Evolutionary conservation across 2,797 vertebrate genomes (phyloP), one percentile per base, ranked within the genome.

Genomic region (Hafferia zeledoni): DNA sequence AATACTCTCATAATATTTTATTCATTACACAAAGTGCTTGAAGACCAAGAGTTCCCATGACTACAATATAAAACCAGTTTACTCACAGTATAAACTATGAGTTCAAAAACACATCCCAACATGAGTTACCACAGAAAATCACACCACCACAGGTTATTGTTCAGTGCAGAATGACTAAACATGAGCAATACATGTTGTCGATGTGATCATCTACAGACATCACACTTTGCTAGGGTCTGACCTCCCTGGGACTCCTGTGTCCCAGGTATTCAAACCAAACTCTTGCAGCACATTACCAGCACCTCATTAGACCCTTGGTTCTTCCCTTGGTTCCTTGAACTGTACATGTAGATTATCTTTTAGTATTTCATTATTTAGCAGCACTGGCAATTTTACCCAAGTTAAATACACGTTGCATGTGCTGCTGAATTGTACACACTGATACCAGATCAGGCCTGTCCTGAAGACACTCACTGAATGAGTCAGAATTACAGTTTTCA

Each of bases 31-130:
- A 37, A 10, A 83, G 52, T 49, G 70, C 94, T 95, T 91, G 72
- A 96, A 95, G 81, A 90, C 44, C 5, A 7, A 76, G 89, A 90
- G 93, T 94, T 96, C 95, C 96, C 95, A 95, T 89, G 93, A 74
- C 96, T 96, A 95, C 85, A 2, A 31, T 65, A 87, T 56, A 67
- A 96, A 95, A 64, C 77, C 82, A 89, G 78, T 84, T 90, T 84
- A 94, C 77, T 93, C 77, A 70, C 0, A 41, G 75, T 43, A 43
- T 28, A 83, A 86, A 75, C 60, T 35, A 16, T 4, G 75, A 91
- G 79, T 37, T 85, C 70, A 69, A 60, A 94, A 81, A 20, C 65
- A 81, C 3, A 0, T 49, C 69, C 87, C 71, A 71, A 5, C 22
- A 6, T 17, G 49, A 74, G 65, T 69, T 65, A 83, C 33, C n/a